Conservation (phyloP, 2,888 invertebrate genomes). For the Netelia inedita region DNA sequence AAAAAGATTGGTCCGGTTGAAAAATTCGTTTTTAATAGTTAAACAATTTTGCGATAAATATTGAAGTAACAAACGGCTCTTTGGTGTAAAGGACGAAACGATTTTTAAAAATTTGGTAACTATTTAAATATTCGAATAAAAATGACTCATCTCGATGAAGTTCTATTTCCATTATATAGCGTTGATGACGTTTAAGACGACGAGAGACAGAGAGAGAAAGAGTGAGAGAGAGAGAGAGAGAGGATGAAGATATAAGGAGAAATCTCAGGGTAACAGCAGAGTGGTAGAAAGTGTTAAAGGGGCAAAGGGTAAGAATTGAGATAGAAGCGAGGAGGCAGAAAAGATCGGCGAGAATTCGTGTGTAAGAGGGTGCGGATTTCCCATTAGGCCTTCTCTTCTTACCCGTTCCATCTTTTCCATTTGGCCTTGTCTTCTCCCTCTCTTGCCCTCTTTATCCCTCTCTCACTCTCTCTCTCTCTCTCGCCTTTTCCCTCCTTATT, state of each 20-base stretch:
- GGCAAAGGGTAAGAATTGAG: slow-evolving; percentile 7
- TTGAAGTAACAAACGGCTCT: too few species aligned
- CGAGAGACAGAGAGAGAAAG: neutral
- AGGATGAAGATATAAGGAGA: slow-evolving; percentile 25
- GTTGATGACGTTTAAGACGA: slow-evolving; percentile 25
- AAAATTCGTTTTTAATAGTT: too few species aligned
- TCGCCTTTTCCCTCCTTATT: neutral
- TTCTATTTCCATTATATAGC: neutral
- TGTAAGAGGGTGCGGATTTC: slow-evolving; percentile 60
- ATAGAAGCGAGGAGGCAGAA: slow-evolving; percentile 20
- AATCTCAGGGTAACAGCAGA: neutral
- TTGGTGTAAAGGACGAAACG: too few species aligned
- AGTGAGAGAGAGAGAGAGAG: neutral
- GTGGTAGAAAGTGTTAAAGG: slow-evolving; percentile 23
- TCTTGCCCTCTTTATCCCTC: neutral
- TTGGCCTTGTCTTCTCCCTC: neutral
- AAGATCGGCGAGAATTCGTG: slow-evolving; percentile 40
- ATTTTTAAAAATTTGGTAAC: too few species aligned
- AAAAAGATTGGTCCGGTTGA: too few species aligned
- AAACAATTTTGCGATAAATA: too few species aligned
- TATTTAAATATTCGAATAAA: too few species aligned
- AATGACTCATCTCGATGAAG: too few species aligned
- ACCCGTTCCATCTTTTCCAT: slow-evolving; percentile 2
- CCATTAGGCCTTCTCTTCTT: slow-evolving; percentile 51
- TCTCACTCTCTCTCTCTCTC: neutral